Percentiles rank a stretch among this genome's conserved stretches.
These are phyloP conservation scores for Dromas ardeola DNA, from an alignment of 2,113 vertebrate species.

Conservation along the genomic window DNA sequence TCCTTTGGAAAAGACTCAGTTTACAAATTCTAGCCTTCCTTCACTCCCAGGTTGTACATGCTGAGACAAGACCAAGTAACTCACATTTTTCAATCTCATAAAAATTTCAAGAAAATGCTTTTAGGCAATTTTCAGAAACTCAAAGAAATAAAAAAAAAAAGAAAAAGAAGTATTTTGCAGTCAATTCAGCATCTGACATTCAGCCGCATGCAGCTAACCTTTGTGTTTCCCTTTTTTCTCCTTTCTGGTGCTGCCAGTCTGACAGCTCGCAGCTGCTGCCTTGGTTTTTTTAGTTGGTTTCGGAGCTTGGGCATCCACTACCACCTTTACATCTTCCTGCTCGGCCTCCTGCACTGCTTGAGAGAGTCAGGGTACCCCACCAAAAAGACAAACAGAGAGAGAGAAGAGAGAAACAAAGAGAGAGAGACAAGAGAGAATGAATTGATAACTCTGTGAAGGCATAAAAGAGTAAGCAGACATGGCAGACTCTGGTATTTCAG, in stretches of 20 bases:
- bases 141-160: background rate
- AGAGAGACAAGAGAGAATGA: background rate
- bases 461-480: constrained; percentile 22
- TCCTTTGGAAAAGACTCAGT: background rate
- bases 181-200: constrained; percentile 14
- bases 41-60: background rate
- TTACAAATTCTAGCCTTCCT: background rate
- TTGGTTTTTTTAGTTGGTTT: constrained; percentile 92
- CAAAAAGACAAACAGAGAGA: constrained; percentile 17
- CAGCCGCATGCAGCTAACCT: constrained; percentile 85
- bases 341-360: constrained; percentile 93
- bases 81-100: background rate
- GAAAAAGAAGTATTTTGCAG: background rate
- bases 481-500: constrained; percentile 10
- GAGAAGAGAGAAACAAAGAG: background rate
- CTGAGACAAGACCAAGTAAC: background rate
- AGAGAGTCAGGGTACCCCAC: constrained; percentile 48
- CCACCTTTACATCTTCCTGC: constrained; percentile 86
- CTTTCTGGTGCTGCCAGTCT: constrained; percentile 89
- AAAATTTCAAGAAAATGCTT: background rate
- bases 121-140: background rate
- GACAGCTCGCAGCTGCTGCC: constrained; percentile 84
- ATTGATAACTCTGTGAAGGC: constrained; percentile 26
- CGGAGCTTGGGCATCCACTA: constrained; percentile 80
- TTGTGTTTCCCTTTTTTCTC: constrained; percentile 95